Evolutionary conservation across 2,888 invertebrate species (phyloP), one percentile per base, ranked within the genome.

Genomic region (Neoascia interrupta): DNA sequence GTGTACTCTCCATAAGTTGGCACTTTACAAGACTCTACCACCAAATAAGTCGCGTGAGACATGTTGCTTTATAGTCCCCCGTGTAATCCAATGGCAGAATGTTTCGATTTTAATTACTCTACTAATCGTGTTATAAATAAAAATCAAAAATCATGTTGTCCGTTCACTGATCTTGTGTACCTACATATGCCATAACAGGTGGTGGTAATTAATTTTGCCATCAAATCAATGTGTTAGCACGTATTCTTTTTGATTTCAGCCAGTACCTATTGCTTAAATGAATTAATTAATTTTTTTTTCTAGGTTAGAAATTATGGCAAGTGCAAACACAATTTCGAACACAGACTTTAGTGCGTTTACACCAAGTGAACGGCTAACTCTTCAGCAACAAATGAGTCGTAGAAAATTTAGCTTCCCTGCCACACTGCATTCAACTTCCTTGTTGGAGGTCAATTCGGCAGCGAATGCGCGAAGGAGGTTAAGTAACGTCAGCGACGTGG

Each of bases 401-500:
- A 87, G 92, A 75, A 92, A 92, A 85, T 90, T 91, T 82, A 92
- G 92, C 83, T 91, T 91, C 82, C 91, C 92, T 0, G 90, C 90
- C 15, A 87, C 90, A 1, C 84, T 91, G 3, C 89, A 90, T 66
- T 86, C 88, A 2, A 70, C 87, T 4, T 84, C 87, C 0, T 72
- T 89, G 18, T 81, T 88, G 1, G 85, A 86, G 56, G 85, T 87
- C 18, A 84, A 85, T 28, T 84, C 84, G 11, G 81, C 82, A 51
- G 86, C 89, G 15, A 88, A 90, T 6, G 89, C 91, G 0, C 86
- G 91, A 13, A 87, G 95, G 28, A 90, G 95, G 34, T 92, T 95
- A 85, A 95, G 95, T 88, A 95, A 95, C 84, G 93, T 93, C 36
- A 92, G 93, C 81, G 93, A 93, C 84, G 92, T 86, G 10, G 95